Base-by-base conservation (phyloP, 2,888 invertebrate genomes). In the Ramazzottius varieornatus region DNA sequence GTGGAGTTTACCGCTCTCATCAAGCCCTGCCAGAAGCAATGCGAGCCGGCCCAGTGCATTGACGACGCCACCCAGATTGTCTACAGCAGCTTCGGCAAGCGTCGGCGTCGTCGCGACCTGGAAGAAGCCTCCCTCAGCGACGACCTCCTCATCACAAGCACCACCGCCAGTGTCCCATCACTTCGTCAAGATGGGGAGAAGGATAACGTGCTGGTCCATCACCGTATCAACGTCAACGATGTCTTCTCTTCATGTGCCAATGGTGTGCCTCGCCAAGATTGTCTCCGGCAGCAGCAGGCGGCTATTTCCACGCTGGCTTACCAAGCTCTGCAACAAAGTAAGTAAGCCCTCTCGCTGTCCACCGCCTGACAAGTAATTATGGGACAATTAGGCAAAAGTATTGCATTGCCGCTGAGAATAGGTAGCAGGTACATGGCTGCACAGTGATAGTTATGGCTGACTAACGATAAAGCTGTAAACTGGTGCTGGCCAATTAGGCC, bases 1-100 rank as follows among this genome's bases (percentile, higher is more conserved):
- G 91, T 92, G 1, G 91, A 91, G 75, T 92, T 92, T 83, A 83
- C 90, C 68, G 91, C 91, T n/a, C 77, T 91, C 73, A 90, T 92
- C 46, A 90, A 90, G 1, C 91, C 91, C 0, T 91, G 91, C 76
- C 86, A 92, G 84, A 90, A 90, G 32, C 82, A 84, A 63, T 92
- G 91, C 76, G 88, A 89, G 74, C 90, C 91, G 8, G 88, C 72
- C 20, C 70, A 71, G 33, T 76, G 76, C 67, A 70, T 72, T 32
- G 68, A 54, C 29, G 54, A 54, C 8, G 54, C 54, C 20, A 54
- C 54, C n/a, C 54, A 54, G 54, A 54, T 54, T 54, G 54, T 54
- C 54, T 54, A 54, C 24, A 54, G 24, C 29, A 54, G 54, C 54
- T 54, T 24, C 29, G 54, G 54, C 13, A 16, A 29, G 24, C 54